Evolutionary conservation across 2,888 invertebrate species (phyloP).

Genomic region (Agelastica alni): DNA sequence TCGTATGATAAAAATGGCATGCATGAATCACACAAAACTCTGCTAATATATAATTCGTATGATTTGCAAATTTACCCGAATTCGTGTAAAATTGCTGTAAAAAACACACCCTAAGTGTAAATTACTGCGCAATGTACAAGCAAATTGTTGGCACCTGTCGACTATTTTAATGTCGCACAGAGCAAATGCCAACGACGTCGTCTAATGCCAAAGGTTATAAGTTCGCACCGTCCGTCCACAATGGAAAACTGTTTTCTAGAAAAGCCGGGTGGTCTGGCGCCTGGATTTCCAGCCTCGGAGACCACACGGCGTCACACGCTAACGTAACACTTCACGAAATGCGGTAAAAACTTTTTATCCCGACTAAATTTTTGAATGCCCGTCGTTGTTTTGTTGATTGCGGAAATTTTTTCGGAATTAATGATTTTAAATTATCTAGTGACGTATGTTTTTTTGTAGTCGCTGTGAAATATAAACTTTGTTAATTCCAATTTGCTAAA

Average conservation of each 20-base stretch:
- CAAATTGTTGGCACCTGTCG: neutral
- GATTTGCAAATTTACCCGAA: neutral
- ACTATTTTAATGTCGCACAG: neutral
- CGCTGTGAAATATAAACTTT: neutral
- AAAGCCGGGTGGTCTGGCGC: constrained; percentile 4
- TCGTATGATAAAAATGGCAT: neutral
- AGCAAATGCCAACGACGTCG: neutral
- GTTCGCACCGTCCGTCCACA: neutral
- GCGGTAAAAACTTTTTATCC: constrained; percentile 13
- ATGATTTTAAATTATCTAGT: neutral
- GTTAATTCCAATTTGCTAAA: neutral
- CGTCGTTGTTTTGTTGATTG: constrained; percentile 5
- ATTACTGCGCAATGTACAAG: neutral
- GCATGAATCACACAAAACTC: neutral
- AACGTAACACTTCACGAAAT: constrained; percentile 7
- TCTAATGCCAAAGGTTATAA: neutral
- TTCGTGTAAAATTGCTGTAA: neutral
- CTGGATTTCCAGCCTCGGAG: constrained; percentile 2
- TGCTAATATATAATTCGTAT: neutral
- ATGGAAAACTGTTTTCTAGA: neutral
- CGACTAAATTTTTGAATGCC: constrained; percentile 7
- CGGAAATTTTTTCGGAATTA: constrained; percentile 7
- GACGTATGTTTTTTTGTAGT: neutral
- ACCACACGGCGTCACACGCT: constrained; percentile 14
- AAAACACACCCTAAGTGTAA: neutral